Evolutionary conservation across 2,888 invertebrate species (phyloP).

Genomic region (Himalopsyche kuldschensis): DNA sequence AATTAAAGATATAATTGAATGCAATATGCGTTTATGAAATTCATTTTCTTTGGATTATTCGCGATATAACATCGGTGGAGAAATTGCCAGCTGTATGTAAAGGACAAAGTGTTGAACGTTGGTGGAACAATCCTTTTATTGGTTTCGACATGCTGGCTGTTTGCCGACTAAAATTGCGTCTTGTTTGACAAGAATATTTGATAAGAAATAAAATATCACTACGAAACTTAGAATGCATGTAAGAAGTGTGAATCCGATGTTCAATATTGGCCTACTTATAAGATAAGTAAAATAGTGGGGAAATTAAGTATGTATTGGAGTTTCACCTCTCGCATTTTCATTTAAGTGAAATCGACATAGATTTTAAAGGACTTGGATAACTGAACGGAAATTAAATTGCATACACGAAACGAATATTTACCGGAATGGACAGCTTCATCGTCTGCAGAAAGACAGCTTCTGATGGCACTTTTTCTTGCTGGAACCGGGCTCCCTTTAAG

Average conservation of each 20-base stretch:
- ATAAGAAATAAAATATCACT: not conserved
- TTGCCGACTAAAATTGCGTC: no score
- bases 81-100: no score
- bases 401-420: constrained; percentile 62
- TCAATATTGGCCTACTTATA: not conserved
- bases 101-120: no score
- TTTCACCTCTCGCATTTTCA: not conserved
- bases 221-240: not conserved
- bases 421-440: constrained; percentile 75
- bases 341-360: not conserved
- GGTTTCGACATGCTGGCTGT: no score
- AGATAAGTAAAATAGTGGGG: not conserved
- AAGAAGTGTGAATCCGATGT: not conserved
- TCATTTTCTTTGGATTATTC: no score
- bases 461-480: constrained; percentile 52
- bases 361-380: not conserved
- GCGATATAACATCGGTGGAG: no score
- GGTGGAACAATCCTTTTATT: no score
- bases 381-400: not conserved
- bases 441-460: constrained; percentile 61
- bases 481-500: constrained; percentile 48
- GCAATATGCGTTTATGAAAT: no score
- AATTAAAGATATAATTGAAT: no score
- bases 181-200: not conserved
- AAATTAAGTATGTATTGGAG: not conserved